These are phyloP conservation scores for Galerucella calmariensis DNA, from an alignment of 2,888 invertebrate species.

Conservation along the genomic window DNA sequence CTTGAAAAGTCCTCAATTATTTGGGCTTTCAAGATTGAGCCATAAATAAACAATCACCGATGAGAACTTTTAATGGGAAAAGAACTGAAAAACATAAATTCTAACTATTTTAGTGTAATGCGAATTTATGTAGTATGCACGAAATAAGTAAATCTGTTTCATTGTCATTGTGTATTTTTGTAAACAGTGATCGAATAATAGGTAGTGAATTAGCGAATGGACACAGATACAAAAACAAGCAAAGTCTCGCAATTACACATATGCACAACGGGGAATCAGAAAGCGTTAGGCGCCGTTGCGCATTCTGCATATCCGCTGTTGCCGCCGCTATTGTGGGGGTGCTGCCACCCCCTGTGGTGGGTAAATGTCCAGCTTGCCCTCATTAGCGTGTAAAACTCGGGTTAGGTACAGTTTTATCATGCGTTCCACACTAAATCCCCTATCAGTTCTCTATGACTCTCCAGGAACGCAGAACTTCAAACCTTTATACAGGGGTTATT, in stretches of 20 bases:
- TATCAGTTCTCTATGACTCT: slow-evolving; percentile 5
- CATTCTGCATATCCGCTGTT: slow-evolving; percentile 30
- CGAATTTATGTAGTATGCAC: background rate
- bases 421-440: slow-evolving; percentile 55
- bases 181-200: slow-evolving; percentile 29
- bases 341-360: slow-evolving; percentile 61
- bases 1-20: too few relatives aligned
- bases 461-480: background rate
- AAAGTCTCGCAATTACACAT: slow-evolving; percentile 37
- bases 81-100: too few relatives aligned
- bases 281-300: slow-evolving; percentile 16
- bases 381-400: slow-evolving; percentile 67
- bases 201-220: slow-evolving; percentile 37
- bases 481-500: background rate
- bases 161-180: background rate
- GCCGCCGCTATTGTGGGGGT: slow-evolving; percentile 43
- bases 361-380: slow-evolving; percentile 66
- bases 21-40: too few relatives aligned
- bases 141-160: background rate
- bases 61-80: too few relatives aligned
- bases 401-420: slow-evolving; percentile 65
- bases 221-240: slow-evolving; percentile 38
- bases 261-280: slow-evolving; percentile 12
- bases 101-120: too few relatives aligned
- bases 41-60: too few relatives aligned